These are phyloP conservation scores for Pangasianodon hypophthalmus DNA, from an alignment of 2,113 vertebrate genomes.

Conservation along the genomic window DNA sequence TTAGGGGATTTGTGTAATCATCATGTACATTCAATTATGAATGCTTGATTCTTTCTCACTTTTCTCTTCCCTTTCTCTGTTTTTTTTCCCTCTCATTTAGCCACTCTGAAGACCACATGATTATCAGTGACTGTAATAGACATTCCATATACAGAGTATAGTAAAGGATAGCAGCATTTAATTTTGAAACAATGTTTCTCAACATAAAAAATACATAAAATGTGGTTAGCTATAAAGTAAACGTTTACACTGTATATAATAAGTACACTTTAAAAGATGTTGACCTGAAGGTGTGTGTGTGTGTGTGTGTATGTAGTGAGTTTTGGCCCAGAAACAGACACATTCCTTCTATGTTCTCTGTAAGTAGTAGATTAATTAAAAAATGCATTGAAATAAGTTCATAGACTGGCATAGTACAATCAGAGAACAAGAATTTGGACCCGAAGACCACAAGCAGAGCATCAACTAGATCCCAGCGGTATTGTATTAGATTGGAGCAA, in stretches of 20 bases:
- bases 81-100: constrained; percentile 72
- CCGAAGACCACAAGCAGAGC: constrained; percentile 52
- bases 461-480: constrained; percentile 35
- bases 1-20: neutral
- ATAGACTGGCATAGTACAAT: constrained; percentile 57
- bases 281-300: constrained; percentile 58
- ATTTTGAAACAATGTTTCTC: constrained; percentile 80
- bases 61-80: neutral
- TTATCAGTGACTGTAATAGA: constrained; percentile 71
- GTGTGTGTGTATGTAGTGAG: constrained; percentile 63
- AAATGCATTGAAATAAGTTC: constrained; percentile 67
- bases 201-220: constrained; percentile 75
- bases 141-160: constrained; percentile 81
- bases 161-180: constrained; percentile 82
- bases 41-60: neutral
- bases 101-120: constrained; percentile 79
- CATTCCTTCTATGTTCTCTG: constrained; percentile 73
- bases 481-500: constrained; percentile 55
- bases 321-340: constrained; percentile 67
- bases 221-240: constrained; percentile 84
- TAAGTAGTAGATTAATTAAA: constrained; percentile 78
- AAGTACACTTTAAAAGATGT: constrained; percentile 70
- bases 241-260: constrained; percentile 90
- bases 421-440: constrained; percentile 48
- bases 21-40: neutral